phyloP scores from a whole-genome alignment of 2,113 vertebrate genomes.

The Siniperca chuatsi region DNA sequence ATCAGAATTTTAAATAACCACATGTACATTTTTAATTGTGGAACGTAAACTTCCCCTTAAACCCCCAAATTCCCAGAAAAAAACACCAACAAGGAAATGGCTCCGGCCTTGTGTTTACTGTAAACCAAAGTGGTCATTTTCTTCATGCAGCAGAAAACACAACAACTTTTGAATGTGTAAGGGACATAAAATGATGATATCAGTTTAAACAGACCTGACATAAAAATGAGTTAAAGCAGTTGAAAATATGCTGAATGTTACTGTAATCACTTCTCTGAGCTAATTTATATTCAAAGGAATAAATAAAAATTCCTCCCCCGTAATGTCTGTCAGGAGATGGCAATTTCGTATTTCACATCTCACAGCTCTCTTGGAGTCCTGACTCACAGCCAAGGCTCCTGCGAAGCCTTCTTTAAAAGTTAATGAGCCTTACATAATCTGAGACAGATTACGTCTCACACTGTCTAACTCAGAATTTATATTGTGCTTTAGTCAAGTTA shows the following conservation, averaged over 20 bases:
- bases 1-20: neutral
- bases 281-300: conserved; percentile 58
- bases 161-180: neutral
- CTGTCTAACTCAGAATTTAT: conserved; percentile 18
- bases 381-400: conserved; percentile 61
- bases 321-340: conserved; percentile 66
- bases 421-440: conserved; percentile 61
- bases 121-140: neutral
- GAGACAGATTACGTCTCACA: conserved; percentile 51
- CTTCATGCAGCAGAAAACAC: conserved; percentile 6
- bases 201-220: neutral
- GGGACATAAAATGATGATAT: neutral
- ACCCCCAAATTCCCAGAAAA: neutral
- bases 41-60: neutral
- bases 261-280: conserved; percentile 15
- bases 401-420: conserved; percentile 45
- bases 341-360: conserved; percentile 54
- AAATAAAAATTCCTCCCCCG: conserved; percentile 56
- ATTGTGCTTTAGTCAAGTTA: conserved; percentile 32
- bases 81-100: neutral
- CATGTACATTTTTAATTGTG: neutral
- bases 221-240: conserved; percentile 27
- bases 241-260: conserved; percentile 22
- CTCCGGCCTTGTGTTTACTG: neutral
- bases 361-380: conserved; percentile 50